phyloP scores from a whole-genome alignment of 37 sponge, comb jelly and placozoan species.

The Agelas oroides region DNA sequence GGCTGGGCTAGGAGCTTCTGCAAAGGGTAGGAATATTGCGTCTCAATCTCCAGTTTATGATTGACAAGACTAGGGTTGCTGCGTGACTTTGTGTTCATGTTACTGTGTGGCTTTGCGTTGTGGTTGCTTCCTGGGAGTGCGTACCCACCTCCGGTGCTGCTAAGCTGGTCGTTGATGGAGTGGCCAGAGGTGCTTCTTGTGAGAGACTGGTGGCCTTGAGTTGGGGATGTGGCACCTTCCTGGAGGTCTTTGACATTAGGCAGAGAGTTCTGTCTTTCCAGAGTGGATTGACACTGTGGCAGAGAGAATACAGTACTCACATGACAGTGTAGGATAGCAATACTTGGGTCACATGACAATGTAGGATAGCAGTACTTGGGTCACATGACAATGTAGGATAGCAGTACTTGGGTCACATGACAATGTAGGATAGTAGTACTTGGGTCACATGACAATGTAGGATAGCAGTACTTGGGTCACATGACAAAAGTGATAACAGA shows the following conservation, averaged over 20 bases:
- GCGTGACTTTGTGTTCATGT: neutral
- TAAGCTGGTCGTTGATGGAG: constrained; percentile 14
- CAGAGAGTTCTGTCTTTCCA: constrained; percentile 12
- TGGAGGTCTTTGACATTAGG: neutral
- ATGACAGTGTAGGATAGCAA: too few species aligned
- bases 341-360: too few species aligned
- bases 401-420: too few species aligned
- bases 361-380: too few species aligned
- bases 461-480: too few species aligned
- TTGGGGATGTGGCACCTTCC: neutral
- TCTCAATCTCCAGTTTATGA: neutral
- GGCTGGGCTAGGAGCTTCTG: constrained; percentile 24
- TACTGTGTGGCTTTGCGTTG: constrained; percentile 2
- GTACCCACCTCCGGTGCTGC: constrained; percentile 52
- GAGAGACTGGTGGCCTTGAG: neutral
- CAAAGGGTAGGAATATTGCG: constrained; percentile 24
- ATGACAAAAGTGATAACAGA: too few species aligned
- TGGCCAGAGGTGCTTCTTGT: constrained; percentile 31
- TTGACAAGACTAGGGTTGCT: neutral
- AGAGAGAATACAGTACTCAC: too few species aligned
- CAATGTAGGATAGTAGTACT: too few species aligned
- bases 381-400: too few species aligned
- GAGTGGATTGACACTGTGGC: too few species aligned
- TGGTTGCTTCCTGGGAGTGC: constrained; percentile 41
- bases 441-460: too few species aligned